Percentiles rank a stretch among this genome's conserved stretches.
phyloP scores from a whole-genome alignment of 2,797 vertebrate genomes.

The Pangasius sanitwongsei region DNA sequence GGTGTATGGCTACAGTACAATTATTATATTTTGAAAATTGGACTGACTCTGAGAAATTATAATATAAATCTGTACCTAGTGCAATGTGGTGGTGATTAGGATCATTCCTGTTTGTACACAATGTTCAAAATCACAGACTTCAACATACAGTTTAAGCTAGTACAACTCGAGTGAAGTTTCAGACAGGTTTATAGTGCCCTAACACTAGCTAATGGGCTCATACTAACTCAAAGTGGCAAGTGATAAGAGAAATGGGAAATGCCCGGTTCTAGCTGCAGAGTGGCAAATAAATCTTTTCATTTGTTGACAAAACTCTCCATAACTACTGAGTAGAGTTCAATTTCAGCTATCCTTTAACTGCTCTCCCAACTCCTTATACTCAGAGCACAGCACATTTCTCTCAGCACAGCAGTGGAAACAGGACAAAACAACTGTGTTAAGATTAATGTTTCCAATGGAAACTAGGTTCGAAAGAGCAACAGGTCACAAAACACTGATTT shows the following conservation, averaged over 20 bases:
- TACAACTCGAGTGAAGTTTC: not conserved
- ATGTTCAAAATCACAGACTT: not conserved
- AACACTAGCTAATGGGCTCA: not conserved
- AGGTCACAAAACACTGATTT: not conserved
- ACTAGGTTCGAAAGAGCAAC: not conserved
- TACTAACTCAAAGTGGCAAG: not conserved
- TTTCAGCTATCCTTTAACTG: not conserved
- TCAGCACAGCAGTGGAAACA: not conserved
- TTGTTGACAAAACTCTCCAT: not conserved
- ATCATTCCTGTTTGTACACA: not conserved
- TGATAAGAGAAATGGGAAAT: not conserved
- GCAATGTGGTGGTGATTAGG: not conserved
- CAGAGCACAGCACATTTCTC: not conserved
- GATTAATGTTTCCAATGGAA: not conserved
- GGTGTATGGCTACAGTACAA: not conserved
- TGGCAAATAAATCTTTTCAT: conserved; percentile 1
- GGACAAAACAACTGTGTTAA: not conserved
- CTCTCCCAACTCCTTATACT: not conserved
- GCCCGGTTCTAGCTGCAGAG: not conserved
- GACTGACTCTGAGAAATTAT: not conserved
- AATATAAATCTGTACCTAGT: not conserved
- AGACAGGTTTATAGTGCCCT: not conserved
- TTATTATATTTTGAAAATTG: not conserved
- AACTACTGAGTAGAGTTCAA: not conserved
- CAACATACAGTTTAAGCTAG: not conserved